Evolutionary conservation across 2,797 vertebrate species (phyloP), one percentile per base, ranked within the genome.

Genomic region (Prunella strophiata): DNA sequence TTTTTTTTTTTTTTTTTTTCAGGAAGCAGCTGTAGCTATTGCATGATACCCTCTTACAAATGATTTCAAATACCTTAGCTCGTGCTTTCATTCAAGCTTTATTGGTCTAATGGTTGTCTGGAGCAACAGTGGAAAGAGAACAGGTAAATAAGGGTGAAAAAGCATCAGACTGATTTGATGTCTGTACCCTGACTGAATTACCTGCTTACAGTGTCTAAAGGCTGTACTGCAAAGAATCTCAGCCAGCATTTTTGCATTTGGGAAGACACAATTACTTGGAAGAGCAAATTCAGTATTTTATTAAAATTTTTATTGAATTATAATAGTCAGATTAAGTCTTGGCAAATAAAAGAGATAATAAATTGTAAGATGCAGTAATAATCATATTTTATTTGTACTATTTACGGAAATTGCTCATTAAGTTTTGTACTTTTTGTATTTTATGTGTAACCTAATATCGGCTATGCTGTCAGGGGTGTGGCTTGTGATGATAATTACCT

Each of bases 321-420:
- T 43, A 40, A 85, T 94, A 91, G 82, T 85, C 74, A 88, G 52
- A 95, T 95, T 88, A 92, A 85, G 65, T 92, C 81, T 80, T 92
- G 72, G 68, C 68, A 92, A 91, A 73, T 92, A 67, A 72, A 81
- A 91, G 79, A 85, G 22, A 51, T 59, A 74, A 94, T 93, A 88
- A 80, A 87, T 94, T 72, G 32, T 83, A 72, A 85, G 47, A 62
- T 93, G 68, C 50, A 68, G 27, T 58, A 82, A 50, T 91, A 92
- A 77, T 30, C 4, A 11, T 94, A 40, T 88, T 91, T 94, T 79
- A 79, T 84, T 67, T 6, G 50, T 86, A 67, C 65, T 90, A 90
- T 88, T 90, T 77, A n/a, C 1, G 1, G 51, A 94, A 88, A 77
- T 89, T 83, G 18, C 57, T 67, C 47, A 54, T 82, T 89, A 89